Evolutionary conservation across 2,113 vertebrate genomes (phyloP), one percentile per base, ranked within the genome.

Genomic region (Chelonoidis abingdonii): DNA sequence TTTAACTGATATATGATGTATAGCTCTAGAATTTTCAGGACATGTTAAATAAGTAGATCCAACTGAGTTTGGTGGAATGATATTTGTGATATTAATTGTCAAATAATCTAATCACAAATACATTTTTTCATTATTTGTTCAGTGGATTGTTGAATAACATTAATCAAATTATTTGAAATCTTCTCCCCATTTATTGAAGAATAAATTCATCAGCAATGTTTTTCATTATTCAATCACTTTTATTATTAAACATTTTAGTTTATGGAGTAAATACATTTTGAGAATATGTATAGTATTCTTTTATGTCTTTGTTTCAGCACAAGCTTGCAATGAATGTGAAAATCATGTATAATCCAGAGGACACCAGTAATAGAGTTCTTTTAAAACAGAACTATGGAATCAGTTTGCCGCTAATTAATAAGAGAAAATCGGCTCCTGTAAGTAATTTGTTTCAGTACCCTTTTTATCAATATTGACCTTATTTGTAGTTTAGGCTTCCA

Each of bases 361-460:
- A 98, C 80, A 72, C 62, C 21, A 96, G 94, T 82, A 97, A 98
- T 97, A 98, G 98, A 97, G 96, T 89, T 79, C 80, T 89, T 53
- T 92, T 99, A 88, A 98, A 97, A 52, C 92, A 95, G 29, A 98
- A 81, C 84, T 98, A 92, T 94, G 98, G 98, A 41, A 97, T 98
- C 96, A 98, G 97, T 78, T 94, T 99, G 89, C 98, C 99, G 52
- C 93, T 95, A 83, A 95, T 99, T 90, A 96, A 93, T 80, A 97
- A 96, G 94, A 98, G 97, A 96, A 97, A 93, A 86, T 82, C 97
- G 89, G 56, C 83, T 82, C 54, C 87, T 94, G 99, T 99, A 97
- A 99, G 99, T 98, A 97, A 90, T 35, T 87, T 88, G 9, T 89
- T 81, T 95, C 88, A 35, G 47, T 65, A 47, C 49, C 14, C 31